Conservation (phyloP, 1,140 invertebrate genomes). For the Anagrus nilaparvatae region DNA sequence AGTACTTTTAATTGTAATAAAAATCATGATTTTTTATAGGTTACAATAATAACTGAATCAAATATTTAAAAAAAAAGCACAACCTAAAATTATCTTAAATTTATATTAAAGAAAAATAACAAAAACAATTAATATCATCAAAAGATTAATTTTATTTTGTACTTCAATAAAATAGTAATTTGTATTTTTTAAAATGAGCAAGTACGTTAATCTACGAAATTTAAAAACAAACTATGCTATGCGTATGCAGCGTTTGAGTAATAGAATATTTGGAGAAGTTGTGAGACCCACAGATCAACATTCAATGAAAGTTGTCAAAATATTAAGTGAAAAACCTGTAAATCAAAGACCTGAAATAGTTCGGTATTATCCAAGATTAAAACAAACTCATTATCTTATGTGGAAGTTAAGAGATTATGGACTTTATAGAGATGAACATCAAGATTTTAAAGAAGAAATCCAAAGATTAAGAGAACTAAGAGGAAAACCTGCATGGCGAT, state of each 20-base stretch:
- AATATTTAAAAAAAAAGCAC: too few relatives aligned
- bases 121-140: too few relatives aligned
- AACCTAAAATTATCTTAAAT: too few relatives aligned
- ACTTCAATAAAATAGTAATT: too few relatives aligned
- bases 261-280: constrained; percentile 85
- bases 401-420: constrained; percentile 62
- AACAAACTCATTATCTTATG: constrained; percentile 65
- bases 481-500: constrained; percentile 56
- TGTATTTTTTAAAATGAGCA: constrained; percentile 36
- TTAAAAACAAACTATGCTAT: constrained; percentile 66
- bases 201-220: constrained; percentile 61
- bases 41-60: too few relatives aligned
- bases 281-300: constrained; percentile 58
- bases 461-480: constrained; percentile 59
- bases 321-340: constrained; percentile 66
- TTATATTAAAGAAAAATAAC: too few relatives aligned
- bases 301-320: constrained; percentile 74
- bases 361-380: constrained; percentile 78
- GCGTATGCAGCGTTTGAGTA: constrained; percentile 77
- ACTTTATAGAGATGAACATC: constrained; percentile 79
- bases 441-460: constrained; percentile 89
- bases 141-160: too few relatives aligned
- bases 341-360: constrained; percentile 64
- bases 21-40: too few relatives aligned
- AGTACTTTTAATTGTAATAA: too few relatives aligned